Evolutionary conservation across 2,888 invertebrate genomes (phyloP).

Genomic region (Mellilla xanthometata): DNA sequence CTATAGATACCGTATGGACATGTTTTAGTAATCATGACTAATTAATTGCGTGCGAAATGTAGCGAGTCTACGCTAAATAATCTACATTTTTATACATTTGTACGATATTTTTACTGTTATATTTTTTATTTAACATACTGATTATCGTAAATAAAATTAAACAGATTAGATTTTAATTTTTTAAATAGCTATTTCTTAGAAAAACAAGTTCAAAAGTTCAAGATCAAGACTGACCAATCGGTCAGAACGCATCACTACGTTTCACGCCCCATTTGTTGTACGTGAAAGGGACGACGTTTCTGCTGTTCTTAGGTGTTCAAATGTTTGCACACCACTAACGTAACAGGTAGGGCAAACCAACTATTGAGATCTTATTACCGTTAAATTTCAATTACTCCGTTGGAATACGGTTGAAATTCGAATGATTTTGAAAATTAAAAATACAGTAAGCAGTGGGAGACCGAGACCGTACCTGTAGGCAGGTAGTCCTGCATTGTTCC

Average conservation of each 20-base stretch:
- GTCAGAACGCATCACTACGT: conserved; percentile 28
- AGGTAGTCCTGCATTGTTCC: conserved; percentile 70
- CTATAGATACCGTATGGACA: conserved; percentile 24
- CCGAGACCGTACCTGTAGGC: conserved; percentile 66
- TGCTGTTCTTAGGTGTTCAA: conserved; percentile 39
- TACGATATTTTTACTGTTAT: no score
- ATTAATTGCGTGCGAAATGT: conserved; percentile 29
- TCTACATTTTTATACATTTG: conserved; percentile 5
- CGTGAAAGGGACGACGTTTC: conserved; percentile 40
- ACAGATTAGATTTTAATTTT: no score
- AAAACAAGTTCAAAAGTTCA: conserved; percentile 6
- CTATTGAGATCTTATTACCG: not conserved
- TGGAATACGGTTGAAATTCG: conserved; percentile 4
- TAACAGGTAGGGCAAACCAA: conserved; percentile 64
- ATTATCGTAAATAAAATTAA: no score
- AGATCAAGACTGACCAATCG: conserved; percentile 20
- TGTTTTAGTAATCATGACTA: conserved; percentile 25
- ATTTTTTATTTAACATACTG: no score
- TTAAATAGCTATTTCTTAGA: no score
- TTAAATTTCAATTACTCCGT: conserved; percentile 3
- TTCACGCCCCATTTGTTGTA: conserved; percentile 32
- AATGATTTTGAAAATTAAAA: conserved; percentile 51
- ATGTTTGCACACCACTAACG: conserved; percentile 73
- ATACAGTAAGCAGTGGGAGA: conserved; percentile 58
- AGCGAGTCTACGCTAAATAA: conserved; percentile 18